Evolutionary conservation across 1,140 invertebrate species (phyloP).

Genomic region (Sipha flava): DNA sequence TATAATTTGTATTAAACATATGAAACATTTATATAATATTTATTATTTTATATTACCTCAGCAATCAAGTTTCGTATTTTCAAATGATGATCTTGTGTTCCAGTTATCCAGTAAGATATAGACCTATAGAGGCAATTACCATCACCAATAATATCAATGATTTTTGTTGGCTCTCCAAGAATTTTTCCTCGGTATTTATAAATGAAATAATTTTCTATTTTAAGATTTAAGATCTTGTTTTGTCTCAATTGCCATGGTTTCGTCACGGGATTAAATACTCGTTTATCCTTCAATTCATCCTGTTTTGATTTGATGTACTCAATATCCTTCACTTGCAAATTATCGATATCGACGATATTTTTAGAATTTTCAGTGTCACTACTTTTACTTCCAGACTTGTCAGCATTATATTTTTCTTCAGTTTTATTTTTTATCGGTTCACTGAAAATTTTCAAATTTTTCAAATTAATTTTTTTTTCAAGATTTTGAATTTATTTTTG

Average conservation of each 20-base stretch:
- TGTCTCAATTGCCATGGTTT: neutral
- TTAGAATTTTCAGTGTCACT: neutral
- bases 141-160: neutral
- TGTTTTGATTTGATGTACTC: too few species aligned
- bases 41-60: neutral
- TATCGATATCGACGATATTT: too few species aligned
- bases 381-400: neutral
- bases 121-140: neutral
- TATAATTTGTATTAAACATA: too few species aligned
- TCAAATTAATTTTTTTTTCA: neutral
- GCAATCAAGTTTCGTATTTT: neutral
- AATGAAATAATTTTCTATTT: too few species aligned
- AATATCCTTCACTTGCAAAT: neutral
- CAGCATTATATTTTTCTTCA: neutral
- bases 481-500: neutral
- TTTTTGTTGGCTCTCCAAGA: neutral
- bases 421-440: neutral
- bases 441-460: neutral
- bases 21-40: too few species aligned
- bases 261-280: neutral
- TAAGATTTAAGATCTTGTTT: neutral
- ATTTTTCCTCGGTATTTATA: too few species aligned
- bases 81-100: neutral
- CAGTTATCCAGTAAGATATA: neutral
- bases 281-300: neutral